phyloP scores from a whole-genome alignment of 2,113 vertebrate genomes.

The Lagopus leucura region DNA sequence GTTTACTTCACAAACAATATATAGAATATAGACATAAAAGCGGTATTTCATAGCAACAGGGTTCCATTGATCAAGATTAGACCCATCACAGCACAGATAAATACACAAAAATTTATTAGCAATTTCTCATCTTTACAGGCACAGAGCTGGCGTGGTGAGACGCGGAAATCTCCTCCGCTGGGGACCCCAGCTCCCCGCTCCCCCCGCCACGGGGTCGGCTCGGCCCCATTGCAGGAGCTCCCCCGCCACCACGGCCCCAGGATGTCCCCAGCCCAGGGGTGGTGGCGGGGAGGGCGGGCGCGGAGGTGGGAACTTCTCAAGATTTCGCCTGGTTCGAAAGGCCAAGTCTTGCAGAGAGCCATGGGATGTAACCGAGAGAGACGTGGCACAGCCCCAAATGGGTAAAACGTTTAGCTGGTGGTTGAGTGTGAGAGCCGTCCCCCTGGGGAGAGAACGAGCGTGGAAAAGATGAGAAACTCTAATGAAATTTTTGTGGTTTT shows the following conservation, averaged over 20 bases:
- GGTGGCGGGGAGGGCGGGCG: background rate
- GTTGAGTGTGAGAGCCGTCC: conserved; percentile 50
- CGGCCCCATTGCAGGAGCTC: background rate
- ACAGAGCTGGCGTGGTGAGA: conserved; percentile 51
- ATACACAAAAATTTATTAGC: conserved; percentile 99
- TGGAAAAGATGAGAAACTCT: conserved; percentile 99
- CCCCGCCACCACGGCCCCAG: background rate
- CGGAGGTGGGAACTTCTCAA: conserved; percentile 29
- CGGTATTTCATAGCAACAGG: conserved; percentile 98
- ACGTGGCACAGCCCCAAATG: background rate
- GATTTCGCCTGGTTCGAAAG: background rate
- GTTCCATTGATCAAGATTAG: conserved; percentile 95
- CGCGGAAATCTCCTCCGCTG: conserved; percentile 22
- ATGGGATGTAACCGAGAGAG: conserved; percentile 39
- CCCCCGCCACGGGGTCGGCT: background rate
- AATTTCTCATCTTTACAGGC: conserved; percentile 98
- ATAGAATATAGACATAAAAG: conserved; percentile 93
- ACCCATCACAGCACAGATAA: conserved; percentile 98
- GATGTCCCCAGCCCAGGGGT: background rate
- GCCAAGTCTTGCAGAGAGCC: background rate
- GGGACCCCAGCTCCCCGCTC: conserved; percentile 42
- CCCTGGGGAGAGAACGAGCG: conserved; percentile 21
- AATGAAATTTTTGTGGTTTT: conserved; percentile 99
- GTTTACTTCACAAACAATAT: conserved; percentile 95
- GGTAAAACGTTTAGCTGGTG: background rate